Evolutionary conservation across 2,113 vertebrate species (phyloP), one percentile per base, ranked within the genome.

Genomic region (Columbina picui): DNA sequence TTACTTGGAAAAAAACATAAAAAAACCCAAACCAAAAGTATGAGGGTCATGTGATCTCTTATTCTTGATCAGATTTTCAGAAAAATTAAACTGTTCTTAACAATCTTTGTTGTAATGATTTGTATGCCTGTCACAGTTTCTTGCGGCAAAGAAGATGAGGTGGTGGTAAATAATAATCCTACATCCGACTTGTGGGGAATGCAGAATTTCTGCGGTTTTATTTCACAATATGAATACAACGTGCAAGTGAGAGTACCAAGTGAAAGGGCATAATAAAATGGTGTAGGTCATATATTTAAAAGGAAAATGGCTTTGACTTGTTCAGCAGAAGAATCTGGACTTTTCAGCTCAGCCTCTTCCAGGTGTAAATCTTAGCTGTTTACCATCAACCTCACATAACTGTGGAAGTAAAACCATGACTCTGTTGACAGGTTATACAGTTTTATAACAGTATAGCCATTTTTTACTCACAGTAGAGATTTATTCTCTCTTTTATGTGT

Each of bases 11-110:
- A 71, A 55, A 71, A 45, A 45, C 43, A 45, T 9, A 19, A 52
- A 34, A 1, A 1, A 1, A 1, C 14, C 7, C 10, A 26, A 73
- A 30, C 6, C 25, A 39, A 26, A 76, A 76, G 9, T 36, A 27
- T 47, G 29, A 53, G 5, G 8, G 10, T 25, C 1, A 36, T 23
- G 23, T 34, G 65, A n/a, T 39, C 2, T 49, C 27, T 74, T 60
- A 49, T 36, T 76, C 23, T 84, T 57, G 10, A 12, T 53, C 19
- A 63, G n/a, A 63, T 29, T 36, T 63, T 74, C 69, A 63, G 16
- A 53, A 79, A 55, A 68, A 76, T 13, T 26, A 8, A 59, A 53
- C 19, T 59, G 3, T 84, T 83, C 8, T 47, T 63, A 29, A n/a
- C 22, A 73, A 32, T 13, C 18, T 89, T 55, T 52, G 27, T 47